Evolutionary conservation across 1,140 invertebrate species (phyloP).

Genomic region (Chrysomallon squamiferum): DNA sequence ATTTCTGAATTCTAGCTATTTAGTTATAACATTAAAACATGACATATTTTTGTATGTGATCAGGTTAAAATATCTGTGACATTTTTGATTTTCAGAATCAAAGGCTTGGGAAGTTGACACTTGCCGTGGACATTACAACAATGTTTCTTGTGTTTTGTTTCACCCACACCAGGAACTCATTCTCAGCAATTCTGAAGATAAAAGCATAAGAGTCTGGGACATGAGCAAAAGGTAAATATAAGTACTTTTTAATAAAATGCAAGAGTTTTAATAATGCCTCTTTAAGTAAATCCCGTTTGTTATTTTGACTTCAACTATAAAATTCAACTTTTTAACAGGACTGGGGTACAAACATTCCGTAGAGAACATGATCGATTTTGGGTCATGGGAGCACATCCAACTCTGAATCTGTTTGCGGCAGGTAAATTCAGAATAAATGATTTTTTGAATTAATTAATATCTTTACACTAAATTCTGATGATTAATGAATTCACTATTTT

Average conservation of each 20-base stretch:
- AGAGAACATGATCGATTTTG: conserved; percentile 97
- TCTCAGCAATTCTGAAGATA: conserved; percentile 97
- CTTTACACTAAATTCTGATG: not conserved
- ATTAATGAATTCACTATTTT: not conserved
- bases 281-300: too few relatives aligned
- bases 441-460: not conserved
- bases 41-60: too few relatives aligned
- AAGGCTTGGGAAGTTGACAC: conserved; percentile 99
- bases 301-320: too few relatives aligned
- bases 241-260: not conserved
- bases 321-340: conserved; percentile 64
- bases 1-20: too few relatives aligned
- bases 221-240: conserved; percentile 86
- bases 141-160: conserved; percentile 97
- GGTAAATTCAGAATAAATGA: conserved; percentile 55
- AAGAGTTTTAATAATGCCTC: not conserved
- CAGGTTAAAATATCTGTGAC: too few relatives aligned
- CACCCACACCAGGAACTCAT: conserved; percentile 97
- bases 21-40: too few relatives aligned
- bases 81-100: conserved; percentile 59
- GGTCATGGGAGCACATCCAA: conserved; percentile 89
- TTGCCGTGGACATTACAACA: conserved; percentile 98
- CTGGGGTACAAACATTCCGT: conserved; percentile 92
- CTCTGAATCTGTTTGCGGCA: conserved; percentile 73
- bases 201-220: conserved; percentile 98